phyloP scores from a whole-genome alignment of 2,113 vertebrate genomes.

The Anas platyrhynchos region DNA sequence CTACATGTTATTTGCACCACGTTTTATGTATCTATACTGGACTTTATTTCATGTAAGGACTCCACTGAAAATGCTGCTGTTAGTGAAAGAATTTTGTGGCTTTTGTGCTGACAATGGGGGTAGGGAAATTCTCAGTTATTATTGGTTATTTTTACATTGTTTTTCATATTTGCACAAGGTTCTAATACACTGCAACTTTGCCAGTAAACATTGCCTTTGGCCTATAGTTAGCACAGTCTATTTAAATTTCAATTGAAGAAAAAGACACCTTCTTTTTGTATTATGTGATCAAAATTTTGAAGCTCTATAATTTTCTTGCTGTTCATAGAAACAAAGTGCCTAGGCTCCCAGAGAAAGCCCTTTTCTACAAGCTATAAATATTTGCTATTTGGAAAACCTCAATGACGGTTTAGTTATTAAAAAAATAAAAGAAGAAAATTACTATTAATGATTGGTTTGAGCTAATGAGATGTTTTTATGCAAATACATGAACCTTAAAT shows the following conservation, averaged over 20 bases:
- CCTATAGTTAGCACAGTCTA: background rate
- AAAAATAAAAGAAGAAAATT: slow-evolving; percentile 90
- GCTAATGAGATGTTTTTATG: slow-evolving; percentile 93
- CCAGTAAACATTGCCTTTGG: background rate
- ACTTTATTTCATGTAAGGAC: background rate
- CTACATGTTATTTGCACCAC: background rate
- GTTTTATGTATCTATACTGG: background rate
- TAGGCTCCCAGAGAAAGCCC: slow-evolving; percentile 73
- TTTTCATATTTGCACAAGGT: background rate
- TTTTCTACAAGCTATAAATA: slow-evolving; percentile 87
- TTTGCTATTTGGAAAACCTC: slow-evolving; percentile 86
- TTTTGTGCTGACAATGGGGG: background rate
- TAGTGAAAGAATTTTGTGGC: background rate
- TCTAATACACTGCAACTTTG: background rate
- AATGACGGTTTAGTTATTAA: slow-evolving; percentile 86
- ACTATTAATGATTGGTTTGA: slow-evolving; percentile 93
- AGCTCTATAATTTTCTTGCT: slow-evolving; percentile 78
- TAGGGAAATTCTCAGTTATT: background rate
- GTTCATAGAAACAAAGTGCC: slow-evolving; percentile 71
- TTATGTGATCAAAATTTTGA: slow-evolving; percentile 65
- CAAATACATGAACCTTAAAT: slow-evolving; percentile 91
- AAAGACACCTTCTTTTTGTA: slow-evolving; percentile 42
- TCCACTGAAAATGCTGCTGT: background rate
- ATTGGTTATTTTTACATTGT: background rate
- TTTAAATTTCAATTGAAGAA: slow-evolving; percentile 28